Conservation (phyloP, 2,113 vertebrate genomes). For the Pachycephala philippinensis region DNA sequence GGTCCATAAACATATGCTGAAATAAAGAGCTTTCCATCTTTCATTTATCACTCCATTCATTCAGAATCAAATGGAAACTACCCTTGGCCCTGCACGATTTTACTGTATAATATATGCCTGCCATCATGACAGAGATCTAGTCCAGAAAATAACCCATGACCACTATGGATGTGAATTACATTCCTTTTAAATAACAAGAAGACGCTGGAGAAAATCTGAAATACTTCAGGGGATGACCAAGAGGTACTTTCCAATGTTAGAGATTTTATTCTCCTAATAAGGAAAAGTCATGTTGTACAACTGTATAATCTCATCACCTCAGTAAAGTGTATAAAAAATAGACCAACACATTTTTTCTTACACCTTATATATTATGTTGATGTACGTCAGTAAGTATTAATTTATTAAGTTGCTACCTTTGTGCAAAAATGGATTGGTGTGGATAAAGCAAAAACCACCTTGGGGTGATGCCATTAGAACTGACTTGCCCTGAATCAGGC, state of each 20-base stretch:
- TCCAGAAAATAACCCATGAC: constrained; percentile 31
- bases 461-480: background rate
- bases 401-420: background rate
- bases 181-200: background rate
- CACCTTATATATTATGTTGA: background rate
- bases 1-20: background rate
- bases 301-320: background rate
- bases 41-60: background rate
- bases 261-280: constrained; percentile 25
- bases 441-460: background rate
- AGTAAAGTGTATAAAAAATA: background rate
- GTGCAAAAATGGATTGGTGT: background rate
- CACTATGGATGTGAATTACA: background rate
- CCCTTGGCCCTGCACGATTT: background rate
- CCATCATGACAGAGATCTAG: background rate
- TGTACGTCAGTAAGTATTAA: background rate
- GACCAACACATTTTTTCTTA: background rate
- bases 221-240: background rate
- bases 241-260: background rate
- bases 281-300: background rate
- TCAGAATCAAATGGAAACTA: background rate
- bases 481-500: background rate
- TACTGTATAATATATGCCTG: background rate
- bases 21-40: background rate
- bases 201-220: background rate